These are phyloP conservation scores for Ctenopoma multispine DNA, from an alignment of 2,797 vertebrate genomes.

Conservation along the genomic window DNA sequence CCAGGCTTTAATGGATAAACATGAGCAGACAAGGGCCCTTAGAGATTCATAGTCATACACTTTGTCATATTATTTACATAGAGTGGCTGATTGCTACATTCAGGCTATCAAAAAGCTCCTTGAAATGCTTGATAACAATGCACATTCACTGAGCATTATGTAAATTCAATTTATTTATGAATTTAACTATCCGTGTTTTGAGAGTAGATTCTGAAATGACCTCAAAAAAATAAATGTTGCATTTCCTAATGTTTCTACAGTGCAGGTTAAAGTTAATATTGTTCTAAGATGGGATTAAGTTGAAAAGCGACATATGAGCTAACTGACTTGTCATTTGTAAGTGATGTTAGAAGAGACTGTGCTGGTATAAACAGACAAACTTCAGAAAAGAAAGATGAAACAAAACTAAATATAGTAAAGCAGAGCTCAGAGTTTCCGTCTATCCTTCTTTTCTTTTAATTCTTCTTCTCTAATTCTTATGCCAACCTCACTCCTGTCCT, in stretches of 20 bases:
- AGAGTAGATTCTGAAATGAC: not conserved
- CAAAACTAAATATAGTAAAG: constrained; percentile 14
- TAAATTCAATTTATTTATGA: not conserved
- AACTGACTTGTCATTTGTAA: constrained; percentile 1
- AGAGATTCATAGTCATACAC: not conserved
- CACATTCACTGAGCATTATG: too few relatives aligned
- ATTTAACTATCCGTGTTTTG: not conserved
- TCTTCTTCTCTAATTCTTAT: constrained; percentile 7
- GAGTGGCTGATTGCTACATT: not conserved
- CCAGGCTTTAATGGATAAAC: constrained; percentile 21
- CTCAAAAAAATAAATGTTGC: not conserved
- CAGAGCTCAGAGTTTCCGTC: constrained; percentile 14
- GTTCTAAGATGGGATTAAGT: not conserved
- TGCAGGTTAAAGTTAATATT: not conserved
- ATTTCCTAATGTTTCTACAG: not conserved
- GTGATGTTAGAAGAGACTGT: not conserved
- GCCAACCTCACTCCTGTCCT: constrained; percentile 14
- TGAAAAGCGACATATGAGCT: constrained; percentile 1
- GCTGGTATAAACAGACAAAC: not conserved
- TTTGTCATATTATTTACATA: constrained; percentile 20
- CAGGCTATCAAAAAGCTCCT: constrained; percentile 5
- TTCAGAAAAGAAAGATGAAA: not conserved
- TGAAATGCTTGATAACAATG: not conserved
- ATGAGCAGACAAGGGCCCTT: constrained; percentile 26
- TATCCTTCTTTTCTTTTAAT: constrained; percentile 1